A percentile compares a stretch with the other conserved stretches of the same genome.
These are phyloP conservation scores for Byasa hedistus DNA, from an alignment of 2,888 invertebrate species.

Conservation along the genomic window DNA sequence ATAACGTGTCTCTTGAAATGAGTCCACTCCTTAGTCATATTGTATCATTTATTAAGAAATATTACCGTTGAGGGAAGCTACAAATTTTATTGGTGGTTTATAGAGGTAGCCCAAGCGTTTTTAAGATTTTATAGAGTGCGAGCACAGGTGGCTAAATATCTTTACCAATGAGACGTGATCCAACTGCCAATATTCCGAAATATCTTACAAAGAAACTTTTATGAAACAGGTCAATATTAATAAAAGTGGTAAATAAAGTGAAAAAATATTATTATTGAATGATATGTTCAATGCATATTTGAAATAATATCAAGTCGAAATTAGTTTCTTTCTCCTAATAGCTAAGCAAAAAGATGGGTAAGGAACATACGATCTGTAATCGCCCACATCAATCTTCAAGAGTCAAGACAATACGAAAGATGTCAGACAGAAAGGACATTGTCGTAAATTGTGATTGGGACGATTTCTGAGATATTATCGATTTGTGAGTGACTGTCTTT, in stretches of 20 bases:
- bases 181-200: slow-evolving; percentile 15
- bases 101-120: slow-evolving; percentile 25
- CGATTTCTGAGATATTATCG: neutral
- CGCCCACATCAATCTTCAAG: neutral
- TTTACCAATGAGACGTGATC: slow-evolving; percentile 29
- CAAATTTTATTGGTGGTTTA: slow-evolving; percentile 27
- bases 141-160: slow-evolving; percentile 30
- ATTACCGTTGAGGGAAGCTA: neutral
- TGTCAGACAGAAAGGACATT: slow-evolving; percentile 1
- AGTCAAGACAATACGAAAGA: slow-evolving; percentile 4
- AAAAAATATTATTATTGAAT: neutral
- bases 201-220: neutral
- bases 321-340: neutral
- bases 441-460: neutral
- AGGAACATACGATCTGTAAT: neutral
- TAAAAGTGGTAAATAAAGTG: neutral
- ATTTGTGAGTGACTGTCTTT: neutral
- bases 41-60: slow-evolving; percentile 18
- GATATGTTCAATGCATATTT: neutral
- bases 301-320: neutral
- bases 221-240: neutral
- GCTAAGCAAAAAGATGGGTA: neutral
- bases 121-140: slow-evolving; percentile 30
- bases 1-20: neutral
- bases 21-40: slow-evolving; percentile 1